Evolutionary conservation across 1,140 invertebrate species (phyloP), one percentile per base, ranked within the genome.

Genomic region (Akabosia matsudoensis): DNA sequence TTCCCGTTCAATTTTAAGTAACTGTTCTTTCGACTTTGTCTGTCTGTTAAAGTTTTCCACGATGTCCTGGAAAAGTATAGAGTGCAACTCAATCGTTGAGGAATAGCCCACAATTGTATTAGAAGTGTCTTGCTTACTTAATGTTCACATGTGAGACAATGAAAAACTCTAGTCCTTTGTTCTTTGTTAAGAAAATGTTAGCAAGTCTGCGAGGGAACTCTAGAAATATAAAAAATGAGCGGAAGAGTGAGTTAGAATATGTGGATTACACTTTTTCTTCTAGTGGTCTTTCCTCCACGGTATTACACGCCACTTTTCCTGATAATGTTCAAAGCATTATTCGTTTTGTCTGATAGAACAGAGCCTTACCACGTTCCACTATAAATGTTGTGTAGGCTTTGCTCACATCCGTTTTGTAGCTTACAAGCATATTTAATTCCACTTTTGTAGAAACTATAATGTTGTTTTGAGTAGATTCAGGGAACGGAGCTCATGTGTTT

Each of bases 61-160:
- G 13, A 13, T 61, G 54, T 61, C 54, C 10, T 51, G 37, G 4
- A 61, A 61, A 61, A 61, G 54, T 61, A 16, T 61, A 61, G 54
- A 61, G 24, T 22, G 24, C 24, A 16, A 16, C 54, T 61, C 24
- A 22, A 61, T 61, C 24, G 13, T 61, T 24, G 54, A 61, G 54
- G 54, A 61, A 61, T 61, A 22, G 24, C 14, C 54, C 54, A 61
- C 54, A 61, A 61, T 61, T 61, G 54, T 61, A 24, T 24, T 61
- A 24, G 4, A 61, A 61, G 14, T 61, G 54, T 61, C 54, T 61
- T 24, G n/a, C 18, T 10, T 45, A 24, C 54, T 14, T 61, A n/a
- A 24, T 22, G 54, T 61, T 61, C 54, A 22, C 7, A 24, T 45
- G 37, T 45, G 37, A 45, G 37, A 45, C 37, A 24, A 61, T 24